Conservation (phyloP, 2,797 vertebrate genomes). For the Megalops cyprinoides region DNA sequence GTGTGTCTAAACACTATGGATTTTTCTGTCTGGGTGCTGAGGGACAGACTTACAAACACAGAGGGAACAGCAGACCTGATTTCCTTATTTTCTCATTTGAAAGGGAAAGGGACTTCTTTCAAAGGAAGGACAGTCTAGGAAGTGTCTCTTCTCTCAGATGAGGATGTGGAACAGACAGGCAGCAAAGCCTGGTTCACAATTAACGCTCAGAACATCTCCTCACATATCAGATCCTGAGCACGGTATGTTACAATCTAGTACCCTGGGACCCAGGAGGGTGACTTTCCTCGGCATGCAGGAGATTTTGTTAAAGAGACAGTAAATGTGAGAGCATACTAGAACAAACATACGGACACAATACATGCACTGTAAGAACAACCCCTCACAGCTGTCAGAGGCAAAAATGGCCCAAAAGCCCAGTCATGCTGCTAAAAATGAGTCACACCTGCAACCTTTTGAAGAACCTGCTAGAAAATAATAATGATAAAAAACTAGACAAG, state of each 20-base stretch:
- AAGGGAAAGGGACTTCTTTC: not conserved
- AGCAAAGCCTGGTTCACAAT: not conserved
- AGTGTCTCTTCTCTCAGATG: not conserved
- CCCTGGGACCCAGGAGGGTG: not conserved
- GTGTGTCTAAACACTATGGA: constrained; percentile 16
- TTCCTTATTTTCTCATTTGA: not conserved
- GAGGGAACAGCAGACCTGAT: not conserved
- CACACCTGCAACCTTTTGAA: not conserved
- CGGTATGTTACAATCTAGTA: not conserved
- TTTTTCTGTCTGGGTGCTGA: not conserved
- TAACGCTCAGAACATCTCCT: not conserved
- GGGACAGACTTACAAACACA: not conserved
- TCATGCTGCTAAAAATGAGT: not conserved
- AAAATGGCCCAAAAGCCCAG: not conserved
- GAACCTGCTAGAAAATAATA: not conserved
- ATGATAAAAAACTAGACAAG: not conserved
- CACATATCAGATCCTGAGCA: not conserved
- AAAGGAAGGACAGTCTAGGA: not conserved
- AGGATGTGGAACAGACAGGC: not conserved
- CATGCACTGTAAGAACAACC: not conserved
- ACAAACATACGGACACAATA: not conserved
- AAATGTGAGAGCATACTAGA: not conserved
- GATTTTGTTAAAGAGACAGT: not conserved
- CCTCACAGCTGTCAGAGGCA: not conserved
- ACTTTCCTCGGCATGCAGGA: not conserved